Conservation (phyloP, 2,113 vertebrate genomes). For the Aleadryas rufinucha region DNA sequence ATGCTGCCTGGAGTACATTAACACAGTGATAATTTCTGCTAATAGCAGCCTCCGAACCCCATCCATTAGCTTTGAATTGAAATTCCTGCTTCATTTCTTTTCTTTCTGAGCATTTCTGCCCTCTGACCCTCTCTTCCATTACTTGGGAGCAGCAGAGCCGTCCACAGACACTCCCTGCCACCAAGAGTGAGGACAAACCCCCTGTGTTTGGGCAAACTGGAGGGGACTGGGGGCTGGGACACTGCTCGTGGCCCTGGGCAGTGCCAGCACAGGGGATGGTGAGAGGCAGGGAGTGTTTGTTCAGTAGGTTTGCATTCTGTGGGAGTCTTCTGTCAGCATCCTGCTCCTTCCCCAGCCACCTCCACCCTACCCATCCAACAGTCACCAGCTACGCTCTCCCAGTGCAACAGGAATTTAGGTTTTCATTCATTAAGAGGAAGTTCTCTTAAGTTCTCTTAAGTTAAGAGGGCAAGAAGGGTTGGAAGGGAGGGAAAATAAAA, state of each 20-base stretch:
- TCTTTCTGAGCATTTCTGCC: background rate
- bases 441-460: no score
- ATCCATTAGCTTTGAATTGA: constrained; percentile 14
- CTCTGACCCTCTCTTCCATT: background rate
- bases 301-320: accelerated
- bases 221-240: background rate
- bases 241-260: accelerated
- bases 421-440: background rate
- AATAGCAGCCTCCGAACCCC: constrained; percentile 27
- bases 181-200: accelerated
- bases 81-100: background rate
- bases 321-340: background rate
- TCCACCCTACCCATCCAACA: background rate
- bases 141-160: background rate
- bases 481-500: background rate
- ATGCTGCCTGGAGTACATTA: constrained; percentile 54
- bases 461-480: background rate
- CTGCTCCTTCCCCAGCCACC: background rate
- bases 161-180: background rate
- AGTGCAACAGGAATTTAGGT: accelerated
- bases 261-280: accelerated
- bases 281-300: background rate
- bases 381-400: accelerated
- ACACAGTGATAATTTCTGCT: constrained; percentile 58
- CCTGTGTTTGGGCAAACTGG: accelerated